A percentile compares a stretch with the other conserved stretches of the same genome.
Conservation (phyloP, 2,113 vertebrate species). For the Panthera tigris region DNA sequence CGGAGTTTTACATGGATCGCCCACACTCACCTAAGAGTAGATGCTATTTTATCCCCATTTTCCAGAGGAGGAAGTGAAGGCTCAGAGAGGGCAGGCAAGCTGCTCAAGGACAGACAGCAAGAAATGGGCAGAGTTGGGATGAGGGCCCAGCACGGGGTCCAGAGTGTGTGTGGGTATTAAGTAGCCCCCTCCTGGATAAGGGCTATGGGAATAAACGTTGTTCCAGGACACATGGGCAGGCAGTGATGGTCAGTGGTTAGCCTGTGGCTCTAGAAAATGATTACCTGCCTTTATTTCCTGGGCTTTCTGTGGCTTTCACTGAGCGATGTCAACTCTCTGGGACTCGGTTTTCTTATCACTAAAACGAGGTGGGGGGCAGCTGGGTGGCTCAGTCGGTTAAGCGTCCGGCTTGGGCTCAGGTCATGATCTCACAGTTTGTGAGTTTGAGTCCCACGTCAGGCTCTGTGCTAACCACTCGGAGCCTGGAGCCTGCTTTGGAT, state of each 20-base stretch:
- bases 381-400: too few species aligned
- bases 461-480: too few species aligned
- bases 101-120: not conserved
- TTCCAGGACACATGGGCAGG: fast-evolving
- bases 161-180: fast-evolving
- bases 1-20: fast-evolving
- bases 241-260: too few species aligned
- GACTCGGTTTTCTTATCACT: not conserved
- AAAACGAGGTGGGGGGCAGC: not conserved
- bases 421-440: too few species aligned
- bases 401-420: too few species aligned
- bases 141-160: not conserved
- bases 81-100: not conserved
- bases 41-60: not conserved
- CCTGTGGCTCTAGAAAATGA: not conserved
- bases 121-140: not conserved
- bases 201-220: too few species aligned
- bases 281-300: not conserved
- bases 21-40: not conserved
- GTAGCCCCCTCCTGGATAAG: fast-evolving
- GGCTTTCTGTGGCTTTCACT: not conserved
- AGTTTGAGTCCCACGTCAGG: too few species aligned
- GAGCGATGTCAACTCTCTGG: not conserved
- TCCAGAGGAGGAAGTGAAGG: not conserved
- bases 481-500: too few species aligned